Percentiles rank a stretch among this genome's conserved stretches.
phyloP scores from a whole-genome alignment of 2,888 invertebrate species.

The Villa cingulata region DNA sequence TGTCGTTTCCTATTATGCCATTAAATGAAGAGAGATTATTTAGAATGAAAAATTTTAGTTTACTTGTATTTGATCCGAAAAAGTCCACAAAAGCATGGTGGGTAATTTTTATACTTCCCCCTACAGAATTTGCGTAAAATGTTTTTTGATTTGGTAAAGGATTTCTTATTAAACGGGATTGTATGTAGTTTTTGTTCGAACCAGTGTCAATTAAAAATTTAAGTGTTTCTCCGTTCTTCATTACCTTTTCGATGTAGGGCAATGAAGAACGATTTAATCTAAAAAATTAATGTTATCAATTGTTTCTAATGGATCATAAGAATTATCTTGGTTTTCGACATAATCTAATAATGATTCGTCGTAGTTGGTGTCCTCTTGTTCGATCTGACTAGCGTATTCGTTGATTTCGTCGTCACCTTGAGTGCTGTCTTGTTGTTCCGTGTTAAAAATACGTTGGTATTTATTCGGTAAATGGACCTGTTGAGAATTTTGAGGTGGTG shows the following conservation, averaged over 20 bases:
- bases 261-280: slow-evolving; percentile 11
- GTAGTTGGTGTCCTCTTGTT: no score
- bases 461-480: background rate
- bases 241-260: slow-evolving; percentile 7
- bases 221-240: slow-evolving; percentile 5
- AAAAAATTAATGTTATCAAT: slow-evolving; percentile 9
- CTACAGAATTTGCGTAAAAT: slow-evolving; percentile 10
- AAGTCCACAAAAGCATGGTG: slow-evolving; percentile 8
- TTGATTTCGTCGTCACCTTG: background rate
- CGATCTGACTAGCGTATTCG: no score
- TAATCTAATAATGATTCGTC: no score
- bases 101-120: slow-evolving; percentile 6
- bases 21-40: background rate
- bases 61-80: slow-evolving; percentile 1
- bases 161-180: slow-evolving; percentile 5
- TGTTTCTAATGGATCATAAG: background rate
- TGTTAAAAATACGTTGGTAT: background rate
- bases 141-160: slow-evolving; percentile 7
- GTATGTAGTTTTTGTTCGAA: slow-evolving; percentile 5
- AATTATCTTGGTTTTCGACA: no score
- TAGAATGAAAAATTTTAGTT: background rate
- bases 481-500: background rate
- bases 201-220: slow-evolving; percentile 10
- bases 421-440: background rate
- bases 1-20: background rate